phyloP scores from a whole-genome alignment of 1,140 invertebrate genomes.

The Geopemphigus sp. region DNA sequence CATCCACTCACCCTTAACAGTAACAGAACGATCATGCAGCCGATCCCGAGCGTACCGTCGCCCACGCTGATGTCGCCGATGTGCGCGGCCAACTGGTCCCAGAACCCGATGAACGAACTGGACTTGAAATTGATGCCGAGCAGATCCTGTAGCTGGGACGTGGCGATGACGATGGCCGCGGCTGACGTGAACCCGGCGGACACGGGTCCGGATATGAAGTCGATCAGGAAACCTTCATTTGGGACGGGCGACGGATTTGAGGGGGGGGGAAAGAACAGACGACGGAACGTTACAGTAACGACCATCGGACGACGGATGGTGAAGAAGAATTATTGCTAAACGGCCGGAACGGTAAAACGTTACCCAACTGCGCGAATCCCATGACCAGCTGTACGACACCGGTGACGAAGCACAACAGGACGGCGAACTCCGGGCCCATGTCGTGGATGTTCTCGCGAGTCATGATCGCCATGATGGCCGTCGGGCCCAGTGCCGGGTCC shows the following conservation, averaged over 20 bases:
- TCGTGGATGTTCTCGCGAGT: constrained; percentile 65
- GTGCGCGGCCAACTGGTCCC: constrained; percentile 65
- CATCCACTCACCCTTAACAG: constrained; percentile 69
- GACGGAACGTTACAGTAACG: too few relatives aligned
- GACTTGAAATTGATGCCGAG: constrained; percentile 68
- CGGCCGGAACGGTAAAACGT: too few relatives aligned
- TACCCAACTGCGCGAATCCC: constrained; percentile 82
- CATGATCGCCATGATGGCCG: constrained; percentile 67
- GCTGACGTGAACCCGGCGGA: constrained; percentile 87
- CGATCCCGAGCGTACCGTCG: constrained; percentile 66
- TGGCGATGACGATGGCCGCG: constrained; percentile 83
- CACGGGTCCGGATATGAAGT: constrained; percentile 89
- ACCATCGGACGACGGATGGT: too few relatives aligned
- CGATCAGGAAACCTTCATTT: constrained; percentile 77
- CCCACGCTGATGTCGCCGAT: constrained; percentile 66
- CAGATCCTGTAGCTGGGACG: constrained; percentile 79
- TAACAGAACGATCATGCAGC: constrained; percentile 67
- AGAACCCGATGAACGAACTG: constrained; percentile 66
- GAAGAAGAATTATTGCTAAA: too few relatives aligned
- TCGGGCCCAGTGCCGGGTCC: constrained; percentile 71
- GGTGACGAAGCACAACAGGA: constrained; percentile 75
- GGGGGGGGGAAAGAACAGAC: too few relatives aligned
- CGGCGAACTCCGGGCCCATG: constrained; percentile 69
- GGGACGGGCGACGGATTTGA: too few relatives aligned
- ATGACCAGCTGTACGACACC: constrained; percentile 77